These are phyloP conservation scores for Hucho hucho DNA, from an alignment of 2,113 vertebrate species.

Conservation along the genomic window DNA sequence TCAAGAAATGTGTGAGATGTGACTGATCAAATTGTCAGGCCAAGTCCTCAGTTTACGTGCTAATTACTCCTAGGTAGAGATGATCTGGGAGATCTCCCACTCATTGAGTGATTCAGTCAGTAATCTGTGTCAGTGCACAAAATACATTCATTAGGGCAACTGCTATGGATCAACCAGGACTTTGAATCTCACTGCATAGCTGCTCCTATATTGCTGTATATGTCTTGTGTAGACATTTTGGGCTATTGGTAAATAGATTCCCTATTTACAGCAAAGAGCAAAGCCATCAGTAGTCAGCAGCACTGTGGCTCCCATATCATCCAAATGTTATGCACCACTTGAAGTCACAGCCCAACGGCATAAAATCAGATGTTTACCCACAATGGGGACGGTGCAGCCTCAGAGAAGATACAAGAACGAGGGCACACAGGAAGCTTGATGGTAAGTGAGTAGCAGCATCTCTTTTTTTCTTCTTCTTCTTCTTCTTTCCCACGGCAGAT, in stretches of 20 bases:
- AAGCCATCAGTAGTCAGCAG: not conserved
- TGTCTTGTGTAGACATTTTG: not conserved
- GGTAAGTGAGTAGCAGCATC: slow-evolving; percentile 7
- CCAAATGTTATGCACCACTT: not conserved
- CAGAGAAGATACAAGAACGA: slow-evolving; percentile 25
- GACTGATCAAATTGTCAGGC: slow-evolving; percentile 24
- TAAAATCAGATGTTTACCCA: slow-evolving; percentile 24
- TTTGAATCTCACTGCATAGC: not conserved
- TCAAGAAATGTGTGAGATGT: slow-evolving; percentile 32
- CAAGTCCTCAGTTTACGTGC: slow-evolving; percentile 8
- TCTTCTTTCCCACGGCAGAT: slow-evolving; percentile 38
- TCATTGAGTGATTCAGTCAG: not conserved
- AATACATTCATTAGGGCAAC: not conserved
- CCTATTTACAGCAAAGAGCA: not conserved
- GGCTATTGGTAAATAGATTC: not conserved
- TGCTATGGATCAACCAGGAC: not conserved
- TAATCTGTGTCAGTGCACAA: not conserved
- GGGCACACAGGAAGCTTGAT: slow-evolving; percentile 12
- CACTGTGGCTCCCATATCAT: not conserved
- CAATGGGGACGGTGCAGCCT: not conserved
- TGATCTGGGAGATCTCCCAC: slow-evolving; percentile 33
- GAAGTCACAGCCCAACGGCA: not conserved
- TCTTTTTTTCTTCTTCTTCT: not conserved
- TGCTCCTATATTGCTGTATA: not conserved
- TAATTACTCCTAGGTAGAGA: slow-evolving; percentile 38